Evolutionary conservation across 2,113 vertebrate species (phyloP).

Genomic region (Gulo gulo): DNA sequence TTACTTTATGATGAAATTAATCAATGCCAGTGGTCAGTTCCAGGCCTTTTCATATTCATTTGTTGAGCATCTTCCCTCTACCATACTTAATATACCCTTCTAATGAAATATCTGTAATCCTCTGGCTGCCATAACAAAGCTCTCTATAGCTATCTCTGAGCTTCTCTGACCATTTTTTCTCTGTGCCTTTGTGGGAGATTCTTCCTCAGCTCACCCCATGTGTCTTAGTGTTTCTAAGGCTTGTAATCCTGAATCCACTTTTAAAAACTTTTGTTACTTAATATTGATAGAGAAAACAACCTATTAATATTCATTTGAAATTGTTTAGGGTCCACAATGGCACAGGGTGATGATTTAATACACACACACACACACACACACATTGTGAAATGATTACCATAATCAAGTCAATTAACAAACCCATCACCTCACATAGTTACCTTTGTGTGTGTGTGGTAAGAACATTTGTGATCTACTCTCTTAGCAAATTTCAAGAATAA

Average conservation of each 20-base stretch:
- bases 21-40: neutral
- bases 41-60: neutral
- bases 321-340: neutral
- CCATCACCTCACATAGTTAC: neutral
- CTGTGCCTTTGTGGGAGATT: neutral
- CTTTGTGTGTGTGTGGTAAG: neutral
- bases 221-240: neutral
- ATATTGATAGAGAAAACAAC: neutral
- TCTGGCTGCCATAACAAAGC: neutral
- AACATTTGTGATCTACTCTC: neutral
- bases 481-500: neutral
- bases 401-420: neutral
- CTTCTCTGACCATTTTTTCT: neutral
- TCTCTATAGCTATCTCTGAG: neutral
- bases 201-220: neutral
- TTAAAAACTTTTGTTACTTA: neutral
- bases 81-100: neutral
- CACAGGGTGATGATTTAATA: neutral
- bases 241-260: neutral
- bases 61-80: neutral
- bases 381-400: neutral
- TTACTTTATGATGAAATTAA: neutral
- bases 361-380: neutral
- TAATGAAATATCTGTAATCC: neutral
- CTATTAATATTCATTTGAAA: neutral